These are phyloP conservation scores for Drosophila rellima DNA, from an alignment of 2,888 invertebrate species.

Conservation along the genomic window DNA sequence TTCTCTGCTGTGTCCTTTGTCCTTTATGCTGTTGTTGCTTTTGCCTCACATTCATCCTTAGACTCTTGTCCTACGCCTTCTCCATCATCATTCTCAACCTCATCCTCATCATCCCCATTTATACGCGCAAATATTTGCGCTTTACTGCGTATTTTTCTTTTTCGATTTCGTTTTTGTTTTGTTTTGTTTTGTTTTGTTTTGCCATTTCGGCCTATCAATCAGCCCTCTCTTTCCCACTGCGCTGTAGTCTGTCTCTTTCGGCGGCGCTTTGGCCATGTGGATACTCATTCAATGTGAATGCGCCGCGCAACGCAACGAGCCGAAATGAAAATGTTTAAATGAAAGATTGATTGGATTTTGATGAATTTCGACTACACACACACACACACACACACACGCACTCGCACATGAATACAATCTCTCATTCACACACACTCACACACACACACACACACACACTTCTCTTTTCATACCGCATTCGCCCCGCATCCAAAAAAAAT, in stretches of 20 bases:
- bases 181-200: conserved; percentile 63
- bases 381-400: conserved; percentile 32
- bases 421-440: conserved; percentile 14
- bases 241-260: conserved; percentile 12
- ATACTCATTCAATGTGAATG: conserved; percentile 69
- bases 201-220: conserved; percentile 48
- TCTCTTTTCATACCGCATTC: conserved; percentile 38
- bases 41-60: conserved; percentile 52
- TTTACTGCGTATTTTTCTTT: conserved; percentile 70
- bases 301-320: conserved; percentile 67
- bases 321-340: conserved; percentile 82
- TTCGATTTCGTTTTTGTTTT: conserved; percentile 45
- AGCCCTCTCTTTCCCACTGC: not conserved
- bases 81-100: not conserved
- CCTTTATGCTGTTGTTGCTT: conserved; percentile 13
- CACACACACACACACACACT: conserved; percentile 29
- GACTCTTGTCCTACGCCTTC: not conserved
- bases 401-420: conserved; percentile 17
- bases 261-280: conserved; percentile 44
- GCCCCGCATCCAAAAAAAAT: conserved; percentile 31
- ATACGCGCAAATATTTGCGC: conserved; percentile 81
- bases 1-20: not conserved
- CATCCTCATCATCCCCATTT: conserved; percentile 69
- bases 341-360: conserved; percentile 82
- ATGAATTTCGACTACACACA: conserved; percentile 74